Conservation (phyloP, 2,888 invertebrate species). For the Dicyrtomina minuta region DNA sequence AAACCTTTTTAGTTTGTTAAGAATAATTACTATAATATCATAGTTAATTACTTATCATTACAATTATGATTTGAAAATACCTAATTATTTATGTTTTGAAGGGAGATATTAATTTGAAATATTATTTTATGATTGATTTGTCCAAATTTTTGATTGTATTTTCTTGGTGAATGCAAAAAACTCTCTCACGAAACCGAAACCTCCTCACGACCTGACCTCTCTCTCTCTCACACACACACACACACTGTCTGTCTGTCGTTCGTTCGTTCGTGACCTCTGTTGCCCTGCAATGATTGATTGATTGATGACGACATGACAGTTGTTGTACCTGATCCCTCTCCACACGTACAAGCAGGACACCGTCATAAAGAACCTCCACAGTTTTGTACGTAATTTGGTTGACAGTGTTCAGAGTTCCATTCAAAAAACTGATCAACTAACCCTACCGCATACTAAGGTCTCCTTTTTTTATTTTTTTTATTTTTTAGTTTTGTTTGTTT, state of each 20-base stretch:
- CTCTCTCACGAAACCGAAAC: neutral
- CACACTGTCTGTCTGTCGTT: too few species aligned
- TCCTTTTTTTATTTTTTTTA: slow-evolving; percentile 1
- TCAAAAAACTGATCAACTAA: slow-evolving; percentile 39
- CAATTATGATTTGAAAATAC: too few species aligned
- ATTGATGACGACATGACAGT: slow-evolving; percentile 35
- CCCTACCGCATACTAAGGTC: slow-evolving; percentile 47
- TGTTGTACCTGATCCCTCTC: slow-evolving; percentile 53
- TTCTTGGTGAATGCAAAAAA: slow-evolving; percentile 12
- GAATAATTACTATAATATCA: too few species aligned
- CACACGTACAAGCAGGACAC: slow-evolving; percentile 52
- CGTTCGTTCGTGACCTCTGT: neutral
- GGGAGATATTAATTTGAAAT: too few species aligned
- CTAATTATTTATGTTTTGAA: too few species aligned
- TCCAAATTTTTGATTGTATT: neutral
- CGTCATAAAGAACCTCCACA: slow-evolving; percentile 49
- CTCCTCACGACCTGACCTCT: too few species aligned
- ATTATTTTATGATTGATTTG: too few species aligned
- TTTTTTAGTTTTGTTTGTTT: slow-evolving; percentile 3
- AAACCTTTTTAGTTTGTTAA: too few species aligned
- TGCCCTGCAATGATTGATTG: neutral
- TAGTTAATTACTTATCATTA: too few species aligned
- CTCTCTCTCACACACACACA: too few species aligned
- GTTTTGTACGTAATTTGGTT: slow-evolving; percentile 53
- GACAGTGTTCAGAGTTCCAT: slow-evolving; percentile 30